Conservation (phyloP, 2,888 invertebrate genomes). For the Disparrhopalites patrizii region DNA sequence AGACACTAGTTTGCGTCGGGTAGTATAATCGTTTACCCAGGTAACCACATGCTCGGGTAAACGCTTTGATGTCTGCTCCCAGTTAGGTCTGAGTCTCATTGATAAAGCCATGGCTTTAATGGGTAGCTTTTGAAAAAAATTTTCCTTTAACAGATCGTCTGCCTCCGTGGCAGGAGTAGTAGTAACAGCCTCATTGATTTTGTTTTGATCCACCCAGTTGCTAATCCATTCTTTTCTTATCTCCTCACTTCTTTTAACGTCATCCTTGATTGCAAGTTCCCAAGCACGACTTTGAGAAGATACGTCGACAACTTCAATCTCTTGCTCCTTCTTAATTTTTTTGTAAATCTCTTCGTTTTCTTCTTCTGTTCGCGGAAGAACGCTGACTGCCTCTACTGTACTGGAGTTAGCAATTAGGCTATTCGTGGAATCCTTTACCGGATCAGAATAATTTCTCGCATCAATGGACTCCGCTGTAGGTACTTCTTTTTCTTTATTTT, state of each 20-base stretch:
- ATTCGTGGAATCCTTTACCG: background rate
- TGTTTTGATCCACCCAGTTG: background rate
- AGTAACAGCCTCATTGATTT: no score
- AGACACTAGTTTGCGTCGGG: background rate
- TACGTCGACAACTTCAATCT: background rate
- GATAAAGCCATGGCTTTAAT: constrained; percentile 16
- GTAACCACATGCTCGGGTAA: constrained; percentile 2
- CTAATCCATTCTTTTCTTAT: background rate
- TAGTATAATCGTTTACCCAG: constrained; percentile 10
- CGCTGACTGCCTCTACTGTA: constrained; percentile 18
- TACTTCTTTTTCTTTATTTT: constrained; percentile 32
- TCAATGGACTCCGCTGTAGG: constrained; percentile 6
- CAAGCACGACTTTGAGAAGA: background rate
- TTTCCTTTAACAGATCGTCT: background rate
- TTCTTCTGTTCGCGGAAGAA: constrained; percentile 29
- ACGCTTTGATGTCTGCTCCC: constrained; percentile 2
- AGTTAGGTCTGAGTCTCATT: background rate
- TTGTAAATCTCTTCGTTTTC: constrained; percentile 19
- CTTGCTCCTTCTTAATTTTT: background rate
- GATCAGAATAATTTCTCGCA: background rate
- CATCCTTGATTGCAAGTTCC: background rate
- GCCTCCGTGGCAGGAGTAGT: background rate
- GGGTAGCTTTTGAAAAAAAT: background rate
- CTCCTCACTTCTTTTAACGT: constrained; percentile 6
- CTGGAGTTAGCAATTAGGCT: background rate